Conservation (phyloP, 2,113 vertebrate genomes). For the Grammomys dolichurus region DNA sequence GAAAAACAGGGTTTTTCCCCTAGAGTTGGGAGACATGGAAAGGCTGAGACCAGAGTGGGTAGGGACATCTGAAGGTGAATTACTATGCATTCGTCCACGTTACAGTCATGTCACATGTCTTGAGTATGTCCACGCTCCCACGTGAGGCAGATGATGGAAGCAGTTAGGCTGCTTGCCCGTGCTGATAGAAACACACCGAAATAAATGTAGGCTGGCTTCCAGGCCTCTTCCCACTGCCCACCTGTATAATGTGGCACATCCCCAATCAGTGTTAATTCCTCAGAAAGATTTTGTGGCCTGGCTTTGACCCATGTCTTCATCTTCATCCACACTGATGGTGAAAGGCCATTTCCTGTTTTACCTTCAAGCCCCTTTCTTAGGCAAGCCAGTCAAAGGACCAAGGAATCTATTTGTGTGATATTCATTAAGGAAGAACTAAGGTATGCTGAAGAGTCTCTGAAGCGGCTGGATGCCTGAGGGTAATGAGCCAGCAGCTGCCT, state of each 20-base stretch:
- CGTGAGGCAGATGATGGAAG: background rate
- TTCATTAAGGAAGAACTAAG: constrained; percentile 44
- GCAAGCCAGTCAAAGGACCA: background rate
- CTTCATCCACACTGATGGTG: constrained; percentile 17
- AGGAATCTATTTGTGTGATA: constrained; percentile 15
- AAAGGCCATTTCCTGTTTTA: constrained; percentile 33
- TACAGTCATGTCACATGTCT: background rate
- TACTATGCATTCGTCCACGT: background rate
- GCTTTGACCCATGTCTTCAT: background rate
- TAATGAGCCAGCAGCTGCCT: constrained; percentile 53
- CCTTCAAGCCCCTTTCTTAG: background rate
- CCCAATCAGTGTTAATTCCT: background rate
- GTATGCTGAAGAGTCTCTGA: constrained; percentile 4
- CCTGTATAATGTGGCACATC: background rate
- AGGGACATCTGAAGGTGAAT: background rate
- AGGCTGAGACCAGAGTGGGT: background rate
- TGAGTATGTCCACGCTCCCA: background rate
- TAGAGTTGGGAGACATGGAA: background rate
- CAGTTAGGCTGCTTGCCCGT: background rate
- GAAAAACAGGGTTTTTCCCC: background rate
- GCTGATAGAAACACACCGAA: constrained; percentile 5
- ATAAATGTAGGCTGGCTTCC: constrained; percentile 1
- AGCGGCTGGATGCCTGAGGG: background rate
- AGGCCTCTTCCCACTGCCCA: background rate
- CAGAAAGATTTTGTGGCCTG: constrained; percentile 25